Evolutionary conservation across 2,888 invertebrate genomes (phyloP).

Genomic region (Exephanes ischioxanthus): DNA sequence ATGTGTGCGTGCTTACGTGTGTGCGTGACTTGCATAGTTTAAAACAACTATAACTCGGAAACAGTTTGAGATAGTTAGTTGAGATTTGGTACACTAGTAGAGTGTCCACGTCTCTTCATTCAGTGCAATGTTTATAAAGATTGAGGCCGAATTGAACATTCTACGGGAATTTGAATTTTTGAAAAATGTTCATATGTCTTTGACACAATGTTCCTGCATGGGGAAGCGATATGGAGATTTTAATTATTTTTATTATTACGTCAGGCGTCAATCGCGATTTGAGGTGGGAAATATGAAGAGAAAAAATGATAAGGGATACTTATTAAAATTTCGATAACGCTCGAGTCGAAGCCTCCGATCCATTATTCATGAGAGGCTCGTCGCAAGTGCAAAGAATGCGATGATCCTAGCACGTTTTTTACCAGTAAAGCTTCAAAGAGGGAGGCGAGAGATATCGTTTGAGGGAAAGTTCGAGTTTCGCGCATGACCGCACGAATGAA

Average conservation of each 20-base stretch:
- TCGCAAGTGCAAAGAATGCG: conserved; percentile 11
- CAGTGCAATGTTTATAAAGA: no score
- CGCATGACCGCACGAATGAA: conserved; percentile 37
- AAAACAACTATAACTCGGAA: no score
- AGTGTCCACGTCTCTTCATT: no score
- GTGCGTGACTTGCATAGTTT: no score
- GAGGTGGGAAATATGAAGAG: background rate
- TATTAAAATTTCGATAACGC: conserved; percentile 33
- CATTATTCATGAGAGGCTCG: conserved; percentile 23
- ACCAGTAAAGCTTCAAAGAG: background rate
- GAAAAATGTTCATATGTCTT: no score
- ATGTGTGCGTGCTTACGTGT: no score
- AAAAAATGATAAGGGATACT: background rate
- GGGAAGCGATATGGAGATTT: no score
- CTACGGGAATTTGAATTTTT: no score
- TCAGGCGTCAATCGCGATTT: background rate
- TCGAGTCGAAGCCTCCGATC: conserved; percentile 18
- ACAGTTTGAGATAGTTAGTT: no score
- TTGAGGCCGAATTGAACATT: no score
- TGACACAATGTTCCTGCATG: no score
- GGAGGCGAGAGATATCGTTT: conserved; percentile 43
- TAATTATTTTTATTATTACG: background rate
- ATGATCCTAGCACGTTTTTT: conserved; percentile 33
- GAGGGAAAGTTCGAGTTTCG: conserved; percentile 59
- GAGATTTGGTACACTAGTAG: no score